Conservation (phyloP, 2,797 vertebrate genomes). For the Catharus ustulatus region DNA sequence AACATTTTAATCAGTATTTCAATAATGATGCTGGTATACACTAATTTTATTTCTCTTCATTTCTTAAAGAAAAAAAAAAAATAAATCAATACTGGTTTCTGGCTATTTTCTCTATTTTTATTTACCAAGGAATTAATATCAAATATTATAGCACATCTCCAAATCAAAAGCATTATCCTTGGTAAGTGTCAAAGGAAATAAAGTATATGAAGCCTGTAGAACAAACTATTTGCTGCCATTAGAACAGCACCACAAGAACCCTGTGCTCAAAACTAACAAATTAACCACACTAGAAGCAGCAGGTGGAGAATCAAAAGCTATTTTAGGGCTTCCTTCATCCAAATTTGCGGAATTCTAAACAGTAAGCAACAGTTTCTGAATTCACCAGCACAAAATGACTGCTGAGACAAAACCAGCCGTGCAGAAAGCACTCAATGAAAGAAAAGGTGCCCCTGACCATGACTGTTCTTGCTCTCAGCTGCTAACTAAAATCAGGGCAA, state of each 20-base stretch:
- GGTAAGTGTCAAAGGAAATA: background rate
- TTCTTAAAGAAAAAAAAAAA: background rate
- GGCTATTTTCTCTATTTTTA: background rate
- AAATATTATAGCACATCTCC: background rate
- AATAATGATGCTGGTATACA: background rate
- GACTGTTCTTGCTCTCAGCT: background rate
- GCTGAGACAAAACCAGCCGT: background rate
- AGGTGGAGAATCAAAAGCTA: background rate
- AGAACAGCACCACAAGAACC: background rate
- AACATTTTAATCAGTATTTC: background rate
- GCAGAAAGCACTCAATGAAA: background rate
- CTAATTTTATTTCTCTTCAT: background rate
- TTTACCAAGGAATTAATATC: background rate
- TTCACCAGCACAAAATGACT: background rate
- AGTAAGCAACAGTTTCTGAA: background rate
- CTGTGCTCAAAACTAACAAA: background rate
- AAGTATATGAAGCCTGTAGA: background rate
- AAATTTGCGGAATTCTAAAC: background rate
- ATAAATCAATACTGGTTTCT: background rate
- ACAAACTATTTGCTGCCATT: background rate
- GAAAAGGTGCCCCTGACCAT: background rate
- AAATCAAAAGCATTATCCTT: background rate
- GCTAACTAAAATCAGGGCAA: background rate
- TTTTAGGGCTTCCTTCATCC: background rate
- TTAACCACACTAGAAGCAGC: rapidly evolving